A percentile compares a stretch with the other conserved stretches of the same genome.
Conservation (phyloP, 2,113 vertebrate species). For the Pithys albifrons region DNA sequence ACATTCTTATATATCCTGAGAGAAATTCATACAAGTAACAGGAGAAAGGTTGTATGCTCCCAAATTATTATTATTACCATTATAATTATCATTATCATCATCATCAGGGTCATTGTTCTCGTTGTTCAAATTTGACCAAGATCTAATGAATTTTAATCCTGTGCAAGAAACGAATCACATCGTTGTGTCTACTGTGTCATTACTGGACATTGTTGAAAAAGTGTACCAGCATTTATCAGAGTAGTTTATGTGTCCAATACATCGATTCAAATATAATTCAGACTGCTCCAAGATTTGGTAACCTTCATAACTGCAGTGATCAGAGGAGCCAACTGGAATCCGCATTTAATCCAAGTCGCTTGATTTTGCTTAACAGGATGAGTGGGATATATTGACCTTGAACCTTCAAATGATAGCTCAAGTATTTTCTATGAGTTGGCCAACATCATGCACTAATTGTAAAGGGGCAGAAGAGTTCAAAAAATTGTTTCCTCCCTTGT, state of each 20-base stretch:
- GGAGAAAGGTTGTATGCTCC: not conserved
- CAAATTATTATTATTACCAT: too few relatives aligned
- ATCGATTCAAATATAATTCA: not conserved
- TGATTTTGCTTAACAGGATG: not conserved
- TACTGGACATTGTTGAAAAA: not conserved
- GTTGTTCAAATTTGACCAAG: not conserved
- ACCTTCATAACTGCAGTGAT: not conserved
- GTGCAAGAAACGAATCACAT: not conserved
- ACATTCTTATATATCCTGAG: not conserved
- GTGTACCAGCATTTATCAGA: not conserved
- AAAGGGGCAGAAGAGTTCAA: not conserved
- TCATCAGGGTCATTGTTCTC: not conserved
- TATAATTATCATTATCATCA: not conserved
- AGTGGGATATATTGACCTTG: not conserved
- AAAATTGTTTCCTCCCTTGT: not conserved
- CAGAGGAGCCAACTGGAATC: not conserved
- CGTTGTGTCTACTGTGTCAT: not conserved
- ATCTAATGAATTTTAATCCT: not conserved
- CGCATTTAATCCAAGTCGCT: not conserved
- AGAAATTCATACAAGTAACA: not conserved
- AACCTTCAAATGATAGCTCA: not conserved
- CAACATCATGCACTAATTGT: not conserved
- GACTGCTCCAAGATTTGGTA: not conserved
- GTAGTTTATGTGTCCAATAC: not conserved
- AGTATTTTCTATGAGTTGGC: not conserved